Evolutionary conservation across 2,113 vertebrate species (phyloP).

Genomic region (Ageneiosus marmoratus): DNA sequence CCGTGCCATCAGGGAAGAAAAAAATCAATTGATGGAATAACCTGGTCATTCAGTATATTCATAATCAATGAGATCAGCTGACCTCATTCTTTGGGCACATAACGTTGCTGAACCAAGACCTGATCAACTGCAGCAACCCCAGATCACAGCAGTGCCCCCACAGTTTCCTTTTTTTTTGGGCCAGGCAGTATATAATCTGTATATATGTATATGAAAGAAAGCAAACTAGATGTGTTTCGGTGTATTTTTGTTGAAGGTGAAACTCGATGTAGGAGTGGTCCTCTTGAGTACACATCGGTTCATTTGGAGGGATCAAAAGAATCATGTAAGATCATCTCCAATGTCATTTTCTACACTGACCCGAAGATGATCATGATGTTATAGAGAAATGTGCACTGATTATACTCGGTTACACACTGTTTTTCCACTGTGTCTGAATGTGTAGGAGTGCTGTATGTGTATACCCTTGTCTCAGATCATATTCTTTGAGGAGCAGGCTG

Average conservation of each 20-base stretch:
- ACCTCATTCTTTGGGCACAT: too few species aligned
- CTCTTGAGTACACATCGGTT: conserved; percentile 92
- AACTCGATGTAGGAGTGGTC: conserved; percentile 83
- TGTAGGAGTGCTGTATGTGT: conserved; percentile 90
- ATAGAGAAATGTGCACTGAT: not conserved
- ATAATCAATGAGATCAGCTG: too few species aligned
- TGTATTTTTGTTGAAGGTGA: conserved; percentile 72
- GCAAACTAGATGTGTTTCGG: not conserved
- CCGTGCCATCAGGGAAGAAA: too few species aligned
- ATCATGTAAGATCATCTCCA: conserved; percentile 79
- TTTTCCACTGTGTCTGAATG: conserved; percentile 10
- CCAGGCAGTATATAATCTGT: too few species aligned
- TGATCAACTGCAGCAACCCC: too few species aligned
- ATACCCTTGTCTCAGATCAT: conserved; percentile 87
- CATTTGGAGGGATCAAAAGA: conserved; percentile 94
- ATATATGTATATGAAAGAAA: not conserved
- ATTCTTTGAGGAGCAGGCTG: conserved; percentile 93
- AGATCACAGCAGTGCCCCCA: too few species aligned
- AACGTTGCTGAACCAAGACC: too few species aligned
- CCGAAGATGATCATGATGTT: not conserved
- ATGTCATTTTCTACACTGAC: not conserved
- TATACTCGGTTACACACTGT: not conserved
- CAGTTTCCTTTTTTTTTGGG: too few species aligned
- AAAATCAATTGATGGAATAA: too few species aligned
- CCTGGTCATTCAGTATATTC: too few species aligned